Percentiles rank a stretch among this genome's conserved stretches.
Evolutionary conservation across 2,888 invertebrate genomes (phyloP).

Genomic region (Crossocerus cetratus): DNA sequence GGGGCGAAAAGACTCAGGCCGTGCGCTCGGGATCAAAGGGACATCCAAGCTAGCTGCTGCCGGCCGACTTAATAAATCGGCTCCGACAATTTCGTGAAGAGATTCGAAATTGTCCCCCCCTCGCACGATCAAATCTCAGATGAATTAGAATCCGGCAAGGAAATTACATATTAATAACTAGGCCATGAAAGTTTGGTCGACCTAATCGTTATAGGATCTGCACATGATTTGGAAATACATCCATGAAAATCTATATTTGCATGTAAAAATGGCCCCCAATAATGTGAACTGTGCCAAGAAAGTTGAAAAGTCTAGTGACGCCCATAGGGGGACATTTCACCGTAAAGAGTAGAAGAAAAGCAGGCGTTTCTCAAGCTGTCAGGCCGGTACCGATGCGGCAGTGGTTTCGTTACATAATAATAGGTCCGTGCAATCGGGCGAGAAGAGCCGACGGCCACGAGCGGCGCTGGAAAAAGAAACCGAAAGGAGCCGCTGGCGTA

Average conservation of each 20-base stretch:
- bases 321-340: conserved; percentile 2
- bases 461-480: conserved; percentile 35
- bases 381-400: conserved; percentile 28
- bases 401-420: conserved; percentile 49
- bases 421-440: conserved; percentile 25
- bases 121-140: no score
- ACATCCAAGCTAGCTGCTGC: neutral
- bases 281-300: no score
- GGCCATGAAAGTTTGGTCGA: no score
- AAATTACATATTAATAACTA: no score
- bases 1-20: conserved; percentile 13
- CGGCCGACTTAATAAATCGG: neutral
- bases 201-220: no score
- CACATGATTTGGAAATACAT: no score
- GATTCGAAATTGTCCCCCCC: neutral
- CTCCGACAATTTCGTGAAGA: neutral
- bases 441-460: conserved; percentile 39
- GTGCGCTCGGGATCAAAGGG: conserved; percentile 32
- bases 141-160: no score
- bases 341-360: neutral
- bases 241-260: no score
- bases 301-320: no score
- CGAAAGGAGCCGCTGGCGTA: conserved; percentile 55
- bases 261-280: no score
- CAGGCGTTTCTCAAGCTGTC: conserved; percentile 45